Base-by-base conservation (phyloP, 2,888 invertebrate species). In the Drosophila borborema region DNA sequence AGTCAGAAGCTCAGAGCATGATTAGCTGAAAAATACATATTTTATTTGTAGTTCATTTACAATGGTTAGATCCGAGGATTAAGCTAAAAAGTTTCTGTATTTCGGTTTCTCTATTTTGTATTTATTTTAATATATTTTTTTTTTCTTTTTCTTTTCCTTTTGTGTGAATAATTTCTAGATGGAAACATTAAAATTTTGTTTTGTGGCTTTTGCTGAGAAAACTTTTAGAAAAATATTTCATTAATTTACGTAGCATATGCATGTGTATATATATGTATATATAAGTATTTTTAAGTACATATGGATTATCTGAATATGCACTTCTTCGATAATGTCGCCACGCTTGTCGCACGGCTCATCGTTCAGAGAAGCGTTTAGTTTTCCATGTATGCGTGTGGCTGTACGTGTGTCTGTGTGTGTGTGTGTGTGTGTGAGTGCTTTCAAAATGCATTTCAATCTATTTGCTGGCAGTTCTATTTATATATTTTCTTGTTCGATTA, bases 1-100 rank as follows among this genome's bases (percentile, higher is more conserved):
- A 84, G 80, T 84, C 76, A 86, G 87, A 86, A 89, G 89, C 86
- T 87, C 86, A 84, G 85, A 84, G 88, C 80, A 70, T 72, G 78
- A 84, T 64, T 86, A 81, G 85, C 85, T 86, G 86, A 77, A 81
- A 74, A 88, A 76, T 77, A 77, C 74, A 72, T 75, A 66, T 65
- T 70, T 72, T 62, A 45, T 53, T 56, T 63, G 63, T 74, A 54
- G 62, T 51, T 79, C 74, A 71, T 80, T 68, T 80, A 77, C 74
- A 81, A 64, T 79, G 49, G 58, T 14, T 61, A 64, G 64, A 54
- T 68, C 72, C 67, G 67, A 72, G 49, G 63, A 71, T 68, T 74
- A 70, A 71, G 77, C 76, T 88, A 77, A 77, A 82, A 82, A 51
- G 55, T 53, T 58, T 16, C 53, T 61, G 23, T 49, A 16, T 40